phyloP scores from a whole-genome alignment of 2,888 invertebrate genomes.

The Cremastobaeus sp. region DNA sequence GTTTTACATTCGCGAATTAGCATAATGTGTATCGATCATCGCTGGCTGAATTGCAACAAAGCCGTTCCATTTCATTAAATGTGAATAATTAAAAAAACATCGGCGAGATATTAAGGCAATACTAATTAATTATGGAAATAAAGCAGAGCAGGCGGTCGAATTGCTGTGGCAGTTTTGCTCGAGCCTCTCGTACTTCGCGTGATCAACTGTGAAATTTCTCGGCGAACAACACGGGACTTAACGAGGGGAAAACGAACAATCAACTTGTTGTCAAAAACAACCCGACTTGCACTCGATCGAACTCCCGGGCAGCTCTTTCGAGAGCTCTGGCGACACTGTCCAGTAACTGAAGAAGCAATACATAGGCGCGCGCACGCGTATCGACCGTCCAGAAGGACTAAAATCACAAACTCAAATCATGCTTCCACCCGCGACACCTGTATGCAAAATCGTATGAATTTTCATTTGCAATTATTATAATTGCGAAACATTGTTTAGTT shows the following conservation, averaged over 20 bases:
- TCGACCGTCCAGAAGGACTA: conserved; percentile 66
- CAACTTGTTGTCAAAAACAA: conserved; percentile 37
- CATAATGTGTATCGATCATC: conserved; percentile 16
- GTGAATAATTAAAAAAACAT: not conserved
- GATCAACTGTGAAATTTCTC: not conserved
- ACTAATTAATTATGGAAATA: conserved; percentile 14
- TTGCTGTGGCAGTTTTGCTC: too few species aligned
- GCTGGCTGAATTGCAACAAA: not conserved
- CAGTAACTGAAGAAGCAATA: conserved; percentile 62
- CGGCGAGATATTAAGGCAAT: not conserved
- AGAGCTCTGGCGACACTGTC: conserved; percentile 77
- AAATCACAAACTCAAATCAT: conserved; percentile 56
- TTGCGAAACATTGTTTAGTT: too few species aligned
- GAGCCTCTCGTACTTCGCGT: too few species aligned
- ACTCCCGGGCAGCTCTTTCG: conserved; percentile 76
- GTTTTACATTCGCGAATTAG: conserved; percentile 33
- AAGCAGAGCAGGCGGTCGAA: too few species aligned
- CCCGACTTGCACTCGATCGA: conserved; percentile 64
- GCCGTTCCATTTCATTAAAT: not conserved
- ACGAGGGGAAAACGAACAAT: not conserved
- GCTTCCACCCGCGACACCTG: conserved; percentile 59
- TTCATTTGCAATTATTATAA: conserved; percentile 20
- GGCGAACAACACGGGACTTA: not conserved
- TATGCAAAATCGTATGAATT: conserved; percentile 54
- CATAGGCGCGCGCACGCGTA: conserved; percentile 71